Conservation (phyloP, 2,797 vertebrate species). For the Rhinella marina region DNA sequence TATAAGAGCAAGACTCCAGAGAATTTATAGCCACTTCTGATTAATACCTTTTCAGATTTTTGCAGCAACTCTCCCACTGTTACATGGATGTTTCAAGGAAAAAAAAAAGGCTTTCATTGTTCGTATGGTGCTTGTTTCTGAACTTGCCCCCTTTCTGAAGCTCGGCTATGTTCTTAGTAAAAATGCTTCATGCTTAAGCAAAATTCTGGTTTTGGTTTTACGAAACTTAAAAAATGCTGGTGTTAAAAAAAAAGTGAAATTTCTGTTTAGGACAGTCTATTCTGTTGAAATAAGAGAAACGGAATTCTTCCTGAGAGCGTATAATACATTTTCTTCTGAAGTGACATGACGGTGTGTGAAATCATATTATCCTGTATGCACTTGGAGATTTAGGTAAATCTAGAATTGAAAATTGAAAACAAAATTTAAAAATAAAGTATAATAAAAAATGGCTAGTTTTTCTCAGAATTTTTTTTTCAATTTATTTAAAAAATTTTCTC, state of each 20-base stretch:
- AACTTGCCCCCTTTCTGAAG: slow-evolving; percentile 79
- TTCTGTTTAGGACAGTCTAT: not conserved
- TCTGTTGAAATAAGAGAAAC: not conserved
- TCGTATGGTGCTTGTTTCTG: slow-evolving; percentile 81
- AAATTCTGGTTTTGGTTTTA: slow-evolving; percentile 12
- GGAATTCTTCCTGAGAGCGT: no score
- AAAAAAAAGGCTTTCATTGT: slow-evolving; percentile 78
- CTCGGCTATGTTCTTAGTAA: slow-evolving; percentile 74
- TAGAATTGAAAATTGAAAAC: not conserved
- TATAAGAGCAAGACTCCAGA: slow-evolving; percentile 85
- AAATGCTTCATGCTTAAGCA: not conserved
- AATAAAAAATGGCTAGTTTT: no score
- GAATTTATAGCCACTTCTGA: slow-evolving; percentile 88
- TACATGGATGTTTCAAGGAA: slow-evolving; percentile 67
- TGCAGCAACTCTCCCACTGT: slow-evolving; percentile 79
- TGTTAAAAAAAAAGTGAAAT: not conserved
- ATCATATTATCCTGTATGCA: not conserved
- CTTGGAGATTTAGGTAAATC: not conserved
- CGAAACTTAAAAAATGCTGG: not conserved
- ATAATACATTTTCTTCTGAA: not conserved
- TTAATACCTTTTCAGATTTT: slow-evolving; percentile 82
- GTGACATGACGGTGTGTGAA: not conserved
- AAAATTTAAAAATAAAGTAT: no score
- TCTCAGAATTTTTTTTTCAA: no score
- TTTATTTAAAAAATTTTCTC: no score